phyloP scores from a whole-genome alignment of 1,140 invertebrate genomes.

The fruit fly (Drosophila melanogaster) region DNA sequence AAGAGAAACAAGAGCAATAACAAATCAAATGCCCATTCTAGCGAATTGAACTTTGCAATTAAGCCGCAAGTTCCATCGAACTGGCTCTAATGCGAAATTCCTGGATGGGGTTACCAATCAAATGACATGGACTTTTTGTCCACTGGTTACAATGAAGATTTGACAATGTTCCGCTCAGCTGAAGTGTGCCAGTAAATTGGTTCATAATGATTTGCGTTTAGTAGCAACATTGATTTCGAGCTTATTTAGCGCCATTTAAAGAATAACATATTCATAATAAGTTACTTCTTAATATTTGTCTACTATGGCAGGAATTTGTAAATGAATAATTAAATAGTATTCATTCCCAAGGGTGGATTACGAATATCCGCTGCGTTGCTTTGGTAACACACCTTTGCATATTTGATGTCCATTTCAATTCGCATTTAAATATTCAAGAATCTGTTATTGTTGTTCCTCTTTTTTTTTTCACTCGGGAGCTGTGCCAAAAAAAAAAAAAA shows the following conservation, averaged over 20 bases:
- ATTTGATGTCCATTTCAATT: constrained; percentile 15
- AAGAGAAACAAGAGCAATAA: constrained; percentile 29
- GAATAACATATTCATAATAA: not conserved
- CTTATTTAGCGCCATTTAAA: not conserved
- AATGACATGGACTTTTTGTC: not conserved
- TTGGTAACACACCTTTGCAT: constrained; percentile 20
- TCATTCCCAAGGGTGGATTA: too few relatives aligned
- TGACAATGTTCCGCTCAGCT: too few relatives aligned
- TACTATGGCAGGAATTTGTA: too few relatives aligned
- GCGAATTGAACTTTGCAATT: constrained; percentile 42
- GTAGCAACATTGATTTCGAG: too few relatives aligned
- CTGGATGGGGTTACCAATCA: not conserved
- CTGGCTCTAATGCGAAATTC: not conserved
- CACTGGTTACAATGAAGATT: too few relatives aligned
- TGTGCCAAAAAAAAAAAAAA: constrained; percentile 4
- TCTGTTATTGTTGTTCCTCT: not conserved
- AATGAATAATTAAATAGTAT: too few relatives aligned
- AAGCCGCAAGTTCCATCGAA: constrained; percentile 13
- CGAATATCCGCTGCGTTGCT: not conserved
- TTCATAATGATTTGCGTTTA: too few relatives aligned
- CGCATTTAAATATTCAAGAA: constrained; percentile 26
- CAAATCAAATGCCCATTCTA: constrained; percentile 24
- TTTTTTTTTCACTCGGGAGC: not conserved
- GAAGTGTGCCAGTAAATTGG: too few relatives aligned
- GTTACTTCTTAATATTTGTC: too few relatives aligned